Base-by-base conservation (phyloP, 1,140 invertebrate species). In the Micrasema minimum region DNA sequence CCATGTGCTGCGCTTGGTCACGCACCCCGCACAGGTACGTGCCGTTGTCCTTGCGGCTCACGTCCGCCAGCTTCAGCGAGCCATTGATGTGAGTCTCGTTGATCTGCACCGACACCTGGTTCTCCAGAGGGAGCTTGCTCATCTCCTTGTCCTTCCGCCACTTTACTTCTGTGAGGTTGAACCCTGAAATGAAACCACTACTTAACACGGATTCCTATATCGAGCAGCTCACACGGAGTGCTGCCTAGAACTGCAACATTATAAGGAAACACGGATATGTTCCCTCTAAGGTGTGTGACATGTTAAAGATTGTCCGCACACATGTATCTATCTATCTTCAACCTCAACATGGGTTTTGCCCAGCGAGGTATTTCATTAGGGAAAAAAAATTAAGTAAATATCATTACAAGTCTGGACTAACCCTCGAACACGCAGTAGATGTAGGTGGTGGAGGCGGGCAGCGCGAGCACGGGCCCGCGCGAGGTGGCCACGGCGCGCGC, bases 31-130 rank as follows among this genome's bases (percentile, higher is more conserved):
- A 75, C 23, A 70, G 14, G 48, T 75, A 75, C 11, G 74, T 72
- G 10, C 90, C 90, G 79, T 91, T 91, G 72, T 91, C 89, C 76
- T 90, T 90, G 62, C 87, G 87, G 22, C 79, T 81, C 1, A 90
- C 79, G 71, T 86, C 84, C 0, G 79, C 77, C 18, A 91, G 83
- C 70, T 84, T 80, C 26, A 91, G 75, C 0, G 81, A 85, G 31
- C 86, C 80, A 73, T 87, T 81, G n/a, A 86, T 78, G 64, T 86
- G 79, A 0, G 89, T 90, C 35, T 86, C 81, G 76, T 90, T 90
- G 0, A 88, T 23, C 37, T 55, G 55, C 41, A 23, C 35, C 2
- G 69, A 64, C 14, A 66, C 9, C n/a, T 69, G 41, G 35, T 73
- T 76, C 12, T 73, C 68, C 2, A 14, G 12, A 11, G 72, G 68